Percentiles rank a stretch among this genome's conserved stretches.
Conservation (phyloP, 2,797 vertebrate species). For the Xyrichtys novacula region DNA sequence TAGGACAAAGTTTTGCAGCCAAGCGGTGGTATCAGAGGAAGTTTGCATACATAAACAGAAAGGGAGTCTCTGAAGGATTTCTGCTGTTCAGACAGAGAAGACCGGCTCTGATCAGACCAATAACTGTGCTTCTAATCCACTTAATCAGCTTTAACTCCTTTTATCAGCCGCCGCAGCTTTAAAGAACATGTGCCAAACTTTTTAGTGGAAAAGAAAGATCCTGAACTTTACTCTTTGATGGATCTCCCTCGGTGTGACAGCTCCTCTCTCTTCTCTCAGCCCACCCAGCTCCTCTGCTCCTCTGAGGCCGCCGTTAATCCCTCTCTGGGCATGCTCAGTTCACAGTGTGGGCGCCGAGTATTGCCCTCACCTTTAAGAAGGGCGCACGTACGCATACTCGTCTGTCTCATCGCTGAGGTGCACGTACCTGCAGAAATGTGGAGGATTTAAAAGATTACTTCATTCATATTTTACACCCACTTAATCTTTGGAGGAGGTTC, state of each 20-base stretch:
- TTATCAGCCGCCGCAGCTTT: not conserved
- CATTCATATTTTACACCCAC: slow-evolving; percentile 27
- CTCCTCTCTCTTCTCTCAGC: not conserved
- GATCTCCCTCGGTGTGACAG: not conserved
- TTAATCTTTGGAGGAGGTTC: not conserved
- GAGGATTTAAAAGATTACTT: slow-evolving; percentile 21
- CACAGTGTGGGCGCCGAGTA: not conserved
- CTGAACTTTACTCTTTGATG: not conserved
- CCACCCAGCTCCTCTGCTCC: slow-evolving; percentile 5
- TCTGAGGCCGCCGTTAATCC: not conserved
- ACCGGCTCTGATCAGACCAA: no score
- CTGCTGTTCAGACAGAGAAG: no score
- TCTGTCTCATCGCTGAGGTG: not conserved
- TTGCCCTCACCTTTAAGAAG: slow-evolving; percentile 10
- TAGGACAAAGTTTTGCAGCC: no score
- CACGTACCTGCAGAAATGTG: not conserved
- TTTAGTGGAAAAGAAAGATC: no score
- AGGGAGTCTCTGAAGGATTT: no score
- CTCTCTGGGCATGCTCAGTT: not conserved
- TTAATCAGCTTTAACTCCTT: no score
- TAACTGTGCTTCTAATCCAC: no score
- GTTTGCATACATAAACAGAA: no score
- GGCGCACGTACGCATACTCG: not conserved
- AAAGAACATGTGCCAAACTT: not conserved
- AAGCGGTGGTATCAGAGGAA: no score